Evolutionary conservation across 2,113 vertebrate genomes (phyloP), one percentile per base, ranked within the genome.

Genomic region (Triplophysa siluroides): DNA sequence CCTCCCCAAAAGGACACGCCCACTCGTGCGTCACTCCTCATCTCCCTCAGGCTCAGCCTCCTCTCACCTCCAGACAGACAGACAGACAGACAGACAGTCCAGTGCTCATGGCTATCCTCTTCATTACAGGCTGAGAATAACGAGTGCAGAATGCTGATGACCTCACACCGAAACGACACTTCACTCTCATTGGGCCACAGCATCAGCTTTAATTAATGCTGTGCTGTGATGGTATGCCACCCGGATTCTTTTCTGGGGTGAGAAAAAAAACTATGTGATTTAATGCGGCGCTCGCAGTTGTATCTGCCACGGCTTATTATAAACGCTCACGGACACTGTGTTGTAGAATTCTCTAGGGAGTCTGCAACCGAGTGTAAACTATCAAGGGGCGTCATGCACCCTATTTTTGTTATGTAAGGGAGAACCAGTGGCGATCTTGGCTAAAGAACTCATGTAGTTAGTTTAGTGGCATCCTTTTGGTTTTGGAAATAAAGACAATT

Each of bases 71-170:
- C n/a, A 78, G 69, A n/a, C 67, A 38, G 18, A 67, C 47, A 29
- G 33, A 29, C 26, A 67, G 33, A 38, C 33, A 8, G 29, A 33
- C 29, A 6, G 67, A 74, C 61, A 78, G 63, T 52, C 65, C 16
- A 70, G 41, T 33, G 61, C 29, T 63, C 56, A 56, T 38, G 8
- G 73, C 76, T 9, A 45, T 56, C 56, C 54, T 74, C 63, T 81
- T 84, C 69, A 81, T 84, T 81, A 75, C 78, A 80, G 21, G 23
- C 67, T 26, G 58, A 71, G 64, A 58, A 78, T 61, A 64, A 71
- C 66, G 61, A 64, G 66, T 71, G 82, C 77, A 29, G 62, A 52
- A 78, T 68, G 67, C 67, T 77, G 47, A 79, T 79, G 83, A 70
- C 67, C 63, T 84, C 69, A 24, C 62, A 74, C 71, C 4, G n/a